phyloP scores from a whole-genome alignment of 2,113 vertebrate genomes.

The Nothocercus nigrocapillus region DNA sequence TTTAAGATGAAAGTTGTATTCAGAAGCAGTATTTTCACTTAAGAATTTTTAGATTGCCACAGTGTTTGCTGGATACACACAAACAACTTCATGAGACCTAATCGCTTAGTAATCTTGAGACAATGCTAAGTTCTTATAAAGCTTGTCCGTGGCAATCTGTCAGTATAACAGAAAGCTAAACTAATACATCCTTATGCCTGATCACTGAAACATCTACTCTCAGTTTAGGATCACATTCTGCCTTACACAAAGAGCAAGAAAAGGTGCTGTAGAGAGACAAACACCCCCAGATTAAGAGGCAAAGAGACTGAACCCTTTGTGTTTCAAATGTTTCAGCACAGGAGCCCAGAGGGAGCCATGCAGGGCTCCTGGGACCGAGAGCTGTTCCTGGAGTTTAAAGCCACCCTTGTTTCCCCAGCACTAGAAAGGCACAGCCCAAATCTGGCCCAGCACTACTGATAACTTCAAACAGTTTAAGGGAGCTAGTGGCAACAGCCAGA shows the following conservation, averaged over 20 bases:
- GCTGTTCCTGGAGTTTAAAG: neutral
- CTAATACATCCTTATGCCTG: neutral
- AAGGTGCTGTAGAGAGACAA: neutral
- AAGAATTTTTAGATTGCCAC: conserved; percentile 25
- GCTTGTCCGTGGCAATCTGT: neutral
- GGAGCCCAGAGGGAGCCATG: rapidly evolving
- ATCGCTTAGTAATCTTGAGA: neutral
- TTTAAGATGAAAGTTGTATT: conserved; percentile 48
- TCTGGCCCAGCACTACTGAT: neutral
- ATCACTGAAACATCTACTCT: neutral
- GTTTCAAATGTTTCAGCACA: neutral
- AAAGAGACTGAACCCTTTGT: neutral
- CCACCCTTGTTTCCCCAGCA: neutral
- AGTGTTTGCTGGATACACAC: neutral
- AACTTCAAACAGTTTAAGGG: neutral
- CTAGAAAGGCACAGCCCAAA: neutral
- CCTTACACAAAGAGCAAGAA: neutral
- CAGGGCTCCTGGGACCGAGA: neutral
- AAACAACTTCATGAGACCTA: conserved; percentile 36
- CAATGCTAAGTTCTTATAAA: neutral
- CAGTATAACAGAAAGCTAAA: conserved; percentile 24
- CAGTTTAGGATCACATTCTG: neutral
- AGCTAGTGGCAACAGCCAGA: neutral
- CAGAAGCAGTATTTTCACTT: neutral
- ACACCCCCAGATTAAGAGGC: neutral